Base-by-base conservation (phyloP, 2,888 invertebrate genomes). In the Sialis fuliginosa region DNA sequence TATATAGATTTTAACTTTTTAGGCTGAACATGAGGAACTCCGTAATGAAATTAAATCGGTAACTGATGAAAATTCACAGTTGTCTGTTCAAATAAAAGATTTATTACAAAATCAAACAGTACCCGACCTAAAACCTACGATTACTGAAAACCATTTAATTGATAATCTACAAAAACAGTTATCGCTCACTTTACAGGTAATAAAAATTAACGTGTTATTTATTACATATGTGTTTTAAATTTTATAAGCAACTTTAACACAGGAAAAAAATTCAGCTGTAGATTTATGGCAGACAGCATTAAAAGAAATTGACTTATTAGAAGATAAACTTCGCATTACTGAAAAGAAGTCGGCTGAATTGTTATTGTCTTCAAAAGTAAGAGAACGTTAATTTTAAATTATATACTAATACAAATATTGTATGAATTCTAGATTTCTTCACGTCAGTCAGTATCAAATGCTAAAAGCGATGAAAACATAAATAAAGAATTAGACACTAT, bases 241-340 rank as follows among this genome's bases (percentile, higher is more conserved):
- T 44, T n/a, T 30, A 9, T 10, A 22, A 13, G 10, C 35, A 12
- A 32, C 44, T 48, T 47, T 46, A 42, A 58, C 61, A 43, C 56
- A 77, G 71, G 84, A 85, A 64, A 76, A 81, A 54, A 73, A 77
- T 44, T 76, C 77, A 0, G 65, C 78, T 2, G 67, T 72, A 42
- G 70, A 75, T 12, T 59, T 84, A 34, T 82, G 81, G 77, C 75
- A 77, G 58, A 75, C 75, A 50, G 73, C 80, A 0, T 66, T 80
- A 50, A 73, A 73, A 56, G 77, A 78, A 0, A 75, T 82, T 43
- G 74, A 75, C 35, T 70, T 71, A 44, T 64, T 84, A 48, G 83
- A 85, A 57, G 69, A 68, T 13, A 81, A 84, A 62, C 22, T 22
- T 4, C 22, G 22, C 22, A 22, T 22, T 22, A 22, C 22, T 22